Evolutionary conservation across 30 jellyfish, hydroid and myxozoan genomes (phyloP).

Genomic region (Phacellophora camtschatica): DNA sequence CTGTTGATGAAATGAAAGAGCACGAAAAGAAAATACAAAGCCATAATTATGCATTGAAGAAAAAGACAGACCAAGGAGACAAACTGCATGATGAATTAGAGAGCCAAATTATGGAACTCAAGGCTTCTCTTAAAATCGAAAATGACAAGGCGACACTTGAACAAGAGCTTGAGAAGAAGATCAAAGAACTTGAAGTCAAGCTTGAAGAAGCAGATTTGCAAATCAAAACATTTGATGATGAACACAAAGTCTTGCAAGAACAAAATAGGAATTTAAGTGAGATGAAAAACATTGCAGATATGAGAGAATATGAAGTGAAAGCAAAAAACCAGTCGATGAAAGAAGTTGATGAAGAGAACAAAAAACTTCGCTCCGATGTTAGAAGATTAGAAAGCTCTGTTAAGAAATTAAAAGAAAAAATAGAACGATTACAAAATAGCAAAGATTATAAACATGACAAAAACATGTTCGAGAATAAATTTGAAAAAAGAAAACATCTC

Average conservation of each 20-base stretch:
- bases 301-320: neutral
- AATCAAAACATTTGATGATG: no score
- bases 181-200: neutral
- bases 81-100: neutral
- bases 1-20: neutral
- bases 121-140: no score
- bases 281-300: neutral
- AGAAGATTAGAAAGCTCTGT: neutral
- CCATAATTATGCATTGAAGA: constrained; percentile 7
- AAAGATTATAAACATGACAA: neutral
- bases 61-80: neutral
- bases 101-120: no score
- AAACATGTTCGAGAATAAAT: neutral
- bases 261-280: neutral
- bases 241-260: neutral
- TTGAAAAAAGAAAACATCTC: no score
- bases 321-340: neutral
- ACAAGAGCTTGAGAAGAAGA: neutral
- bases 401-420: neutral
- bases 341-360: neutral
- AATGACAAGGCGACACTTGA: no score
- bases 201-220: neutral
- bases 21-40: neutral
- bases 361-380: neutral
- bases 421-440: neutral